Conservation (phyloP, 2,113 vertebrate species). For the Aegotheles bennettii region DNA sequence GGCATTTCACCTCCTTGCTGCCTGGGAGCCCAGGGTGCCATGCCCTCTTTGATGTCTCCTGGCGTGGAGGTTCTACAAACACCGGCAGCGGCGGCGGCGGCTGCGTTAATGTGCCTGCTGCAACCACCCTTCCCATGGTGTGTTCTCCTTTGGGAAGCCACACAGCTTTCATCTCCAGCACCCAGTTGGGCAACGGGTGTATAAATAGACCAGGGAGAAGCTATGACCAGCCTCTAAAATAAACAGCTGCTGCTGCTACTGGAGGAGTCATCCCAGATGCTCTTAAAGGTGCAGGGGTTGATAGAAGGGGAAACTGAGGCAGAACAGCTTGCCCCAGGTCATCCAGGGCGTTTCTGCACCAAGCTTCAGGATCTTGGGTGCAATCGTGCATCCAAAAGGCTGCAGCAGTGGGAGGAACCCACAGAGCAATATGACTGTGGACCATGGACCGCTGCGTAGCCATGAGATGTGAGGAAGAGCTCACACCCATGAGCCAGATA, state of each 20-base stretch:
- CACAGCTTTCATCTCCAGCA: not conserved
- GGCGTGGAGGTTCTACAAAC: not conserved
- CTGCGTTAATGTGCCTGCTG: not conserved
- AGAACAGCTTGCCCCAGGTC: not conserved
- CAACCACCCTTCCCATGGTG: not conserved
- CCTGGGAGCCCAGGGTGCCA: constrained; percentile 49
- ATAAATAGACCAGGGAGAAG: not conserved
- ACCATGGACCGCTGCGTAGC: not conserved
- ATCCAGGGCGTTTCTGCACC: fast-evolving
- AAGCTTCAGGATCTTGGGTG: not conserved
- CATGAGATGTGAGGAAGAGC: fast-evolving
- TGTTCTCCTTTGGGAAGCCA: not conserved
- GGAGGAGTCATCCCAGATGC: not conserved
- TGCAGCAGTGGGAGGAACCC: not conserved
- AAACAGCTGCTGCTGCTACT: not conserved
- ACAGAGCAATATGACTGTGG: not conserved
- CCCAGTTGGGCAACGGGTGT: fast-evolving
- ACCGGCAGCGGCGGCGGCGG: not conserved
- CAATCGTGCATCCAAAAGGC: not conserved
- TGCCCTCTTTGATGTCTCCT: constrained; percentile 62
- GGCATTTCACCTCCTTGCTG: constrained; percentile 40
- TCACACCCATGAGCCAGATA: not conserved
- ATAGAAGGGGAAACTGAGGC: not conserved
- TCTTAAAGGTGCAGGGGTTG: not conserved
- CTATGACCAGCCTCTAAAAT: not conserved